Evolutionary conservation across 2,113 vertebrate species (phyloP).

Genomic region (Carassius carassius): DNA sequence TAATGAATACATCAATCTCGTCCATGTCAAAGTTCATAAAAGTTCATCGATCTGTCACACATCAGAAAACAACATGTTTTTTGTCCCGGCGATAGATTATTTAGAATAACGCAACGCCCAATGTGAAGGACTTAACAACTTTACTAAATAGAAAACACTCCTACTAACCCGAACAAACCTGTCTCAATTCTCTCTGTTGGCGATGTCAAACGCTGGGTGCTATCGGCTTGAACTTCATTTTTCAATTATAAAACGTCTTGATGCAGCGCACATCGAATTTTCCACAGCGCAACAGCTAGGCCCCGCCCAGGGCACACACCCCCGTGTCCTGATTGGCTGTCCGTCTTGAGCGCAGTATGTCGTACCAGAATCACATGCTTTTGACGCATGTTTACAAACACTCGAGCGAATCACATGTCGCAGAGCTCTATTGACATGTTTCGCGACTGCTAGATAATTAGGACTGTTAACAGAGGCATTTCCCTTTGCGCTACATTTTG

Average conservation of each 20-base stretch:
- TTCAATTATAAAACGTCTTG: conserved; percentile 32
- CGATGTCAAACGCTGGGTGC: not conserved
- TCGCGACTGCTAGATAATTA: not conserved
- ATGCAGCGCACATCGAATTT: conserved; percentile 65
- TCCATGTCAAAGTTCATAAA: not conserved
- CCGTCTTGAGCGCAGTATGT: conserved; percentile 3
- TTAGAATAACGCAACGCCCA: not conserved
- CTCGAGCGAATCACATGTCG: conserved; percentile 60
- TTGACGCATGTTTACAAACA: conserved; percentile 81
- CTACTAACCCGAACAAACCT: conserved; percentile 31
- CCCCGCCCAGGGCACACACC: conserved; percentile 76
- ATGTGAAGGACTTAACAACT: not conserved
- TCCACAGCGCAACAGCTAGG: conserved; percentile 67
- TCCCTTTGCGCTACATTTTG: not conserved
- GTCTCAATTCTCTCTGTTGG: not conserved
- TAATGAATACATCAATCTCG: not conserved
- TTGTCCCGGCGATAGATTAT: not conserved
- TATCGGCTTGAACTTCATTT: conserved; percentile 17
- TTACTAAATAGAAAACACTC: not conserved
- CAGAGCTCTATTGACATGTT: conserved; percentile 49
- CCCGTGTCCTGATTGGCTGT: conserved; percentile 72
- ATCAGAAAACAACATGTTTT: not conserved
- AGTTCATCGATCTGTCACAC: conserved; percentile 7
- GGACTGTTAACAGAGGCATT: not conserved
- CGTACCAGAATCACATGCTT: conserved; percentile 71